A percentile compares a stretch with the other conserved stretches of the same genome.
These are phyloP conservation scores for Salvator merianae DNA, from an alignment of 2,113 vertebrate species.

Conservation along the genomic window DNA sequence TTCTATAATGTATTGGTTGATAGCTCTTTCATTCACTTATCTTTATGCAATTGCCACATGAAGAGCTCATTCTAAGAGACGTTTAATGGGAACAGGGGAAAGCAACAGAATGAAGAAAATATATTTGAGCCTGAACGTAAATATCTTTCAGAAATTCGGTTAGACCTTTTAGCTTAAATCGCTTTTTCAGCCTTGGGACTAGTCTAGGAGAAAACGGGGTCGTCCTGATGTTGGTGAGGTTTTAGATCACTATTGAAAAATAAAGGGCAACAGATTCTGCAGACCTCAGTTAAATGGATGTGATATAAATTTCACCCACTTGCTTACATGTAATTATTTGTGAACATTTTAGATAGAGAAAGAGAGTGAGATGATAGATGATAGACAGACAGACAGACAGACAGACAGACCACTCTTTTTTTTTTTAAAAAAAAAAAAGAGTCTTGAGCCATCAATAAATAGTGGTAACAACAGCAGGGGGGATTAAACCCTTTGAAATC, in stretches of 20 bases:
- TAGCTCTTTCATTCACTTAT: constrained; percentile 42
- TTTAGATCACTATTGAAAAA: no score
- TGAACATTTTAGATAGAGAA: no score
- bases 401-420: no score
- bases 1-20: constrained; percentile 35
- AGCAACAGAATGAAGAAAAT: background rate
- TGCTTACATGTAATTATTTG: background rate
- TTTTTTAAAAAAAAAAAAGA: no score
- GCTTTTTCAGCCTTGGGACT: background rate
- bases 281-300: background rate
- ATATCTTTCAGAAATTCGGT: background rate
- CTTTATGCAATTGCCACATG: constrained; percentile 13
- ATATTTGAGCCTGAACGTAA: background rate
- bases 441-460: no score
- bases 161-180: background rate
- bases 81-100: background rate
- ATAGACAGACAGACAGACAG: no score
- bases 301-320: background rate
- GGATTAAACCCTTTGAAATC: no score
- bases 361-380: no score
- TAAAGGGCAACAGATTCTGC: no score
- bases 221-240: no score
- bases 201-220: no score
- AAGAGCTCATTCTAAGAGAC: background rate
- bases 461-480: no score